These are phyloP conservation scores for Spodoptera picta DNA, from an alignment of 2,888 invertebrate genomes.

Conservation along the genomic window DNA sequence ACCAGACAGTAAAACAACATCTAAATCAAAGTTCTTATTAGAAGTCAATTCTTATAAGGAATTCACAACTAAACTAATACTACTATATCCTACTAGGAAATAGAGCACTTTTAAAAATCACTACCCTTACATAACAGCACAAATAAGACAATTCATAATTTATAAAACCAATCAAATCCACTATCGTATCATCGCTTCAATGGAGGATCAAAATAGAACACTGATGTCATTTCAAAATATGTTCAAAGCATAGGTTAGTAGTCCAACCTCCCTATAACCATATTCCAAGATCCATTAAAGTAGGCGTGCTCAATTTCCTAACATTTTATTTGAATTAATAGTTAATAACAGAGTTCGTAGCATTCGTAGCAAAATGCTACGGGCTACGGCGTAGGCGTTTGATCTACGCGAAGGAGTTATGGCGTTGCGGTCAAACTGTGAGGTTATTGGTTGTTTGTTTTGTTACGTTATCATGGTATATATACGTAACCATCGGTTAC, in stretches of 20 bases:
- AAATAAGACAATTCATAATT: slow-evolving; percentile 3
- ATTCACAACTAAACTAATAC: no score
- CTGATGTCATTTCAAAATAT: slow-evolving; percentile 47
- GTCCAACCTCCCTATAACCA: slow-evolving; percentile 42
- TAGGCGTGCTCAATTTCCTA: slow-evolving; percentile 53
- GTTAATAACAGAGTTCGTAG: slow-evolving; percentile 12
- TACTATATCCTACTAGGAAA: no score
- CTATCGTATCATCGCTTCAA: neutral
- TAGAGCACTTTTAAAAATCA: no score
- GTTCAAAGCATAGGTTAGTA: slow-evolving; percentile 23
- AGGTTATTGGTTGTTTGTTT: neutral
- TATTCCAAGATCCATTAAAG: slow-evolving; percentile 41
- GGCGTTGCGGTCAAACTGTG: slow-evolving; percentile 17
- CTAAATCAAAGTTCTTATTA: no score
- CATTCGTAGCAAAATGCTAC: slow-evolving; percentile 28
- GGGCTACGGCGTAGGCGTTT: slow-evolving; percentile 41
- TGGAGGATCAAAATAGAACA: slow-evolving; percentile 13
- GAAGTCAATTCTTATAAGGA: no score
- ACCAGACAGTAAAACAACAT: no score
- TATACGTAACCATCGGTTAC: neutral
- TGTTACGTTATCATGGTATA: neutral
- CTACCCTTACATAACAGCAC: no score
- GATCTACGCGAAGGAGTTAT: slow-evolving; percentile 14
- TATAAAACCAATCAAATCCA: neutral
- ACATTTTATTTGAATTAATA: slow-evolving; percentile 13